phyloP scores from a whole-genome alignment of 2,113 vertebrate species.

The Dipodomys merriami region DNA sequence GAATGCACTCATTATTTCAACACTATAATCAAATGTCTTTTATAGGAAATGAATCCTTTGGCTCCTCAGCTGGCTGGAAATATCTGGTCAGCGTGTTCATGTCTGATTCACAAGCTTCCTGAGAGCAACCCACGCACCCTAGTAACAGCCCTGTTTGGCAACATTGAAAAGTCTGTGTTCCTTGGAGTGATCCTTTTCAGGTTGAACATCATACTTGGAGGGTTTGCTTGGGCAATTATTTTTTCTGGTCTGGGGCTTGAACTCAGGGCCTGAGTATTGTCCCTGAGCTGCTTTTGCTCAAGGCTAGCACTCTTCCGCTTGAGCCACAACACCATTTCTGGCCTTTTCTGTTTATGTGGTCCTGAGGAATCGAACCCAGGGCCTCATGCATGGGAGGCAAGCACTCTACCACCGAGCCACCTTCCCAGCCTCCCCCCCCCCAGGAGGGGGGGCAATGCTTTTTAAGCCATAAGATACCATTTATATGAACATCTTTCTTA shows the following conservation, averaged over 20 bases:
- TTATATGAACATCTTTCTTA: not conserved
- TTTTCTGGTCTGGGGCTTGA: no score
- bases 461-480: not conserved
- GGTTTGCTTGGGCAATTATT: not conserved
- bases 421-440: no score
- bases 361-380: no score
- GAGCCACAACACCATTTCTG: no score
- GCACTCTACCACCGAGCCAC: no score
- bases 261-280: no score
- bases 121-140: constrained; percentile 48
- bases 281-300: no score
- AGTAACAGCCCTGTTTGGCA: constrained; percentile 43
- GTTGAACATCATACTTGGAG: not conserved
- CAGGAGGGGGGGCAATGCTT: not conserved
- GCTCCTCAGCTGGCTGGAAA: constrained; percentile 46
- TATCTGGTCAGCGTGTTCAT: constrained; percentile 34
- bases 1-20: not conserved
- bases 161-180: constrained; percentile 29
- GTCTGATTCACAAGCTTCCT: constrained; percentile 61
- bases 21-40: constrained; percentile 33
- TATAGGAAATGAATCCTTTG: constrained; percentile 60
- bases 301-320: no score
- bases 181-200: constrained; percentile 46
- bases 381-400: no score
- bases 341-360: no score